phyloP scores from a whole-genome alignment of 2,888 invertebrate genomes.

The Rugalucina vietnamica region DNA sequence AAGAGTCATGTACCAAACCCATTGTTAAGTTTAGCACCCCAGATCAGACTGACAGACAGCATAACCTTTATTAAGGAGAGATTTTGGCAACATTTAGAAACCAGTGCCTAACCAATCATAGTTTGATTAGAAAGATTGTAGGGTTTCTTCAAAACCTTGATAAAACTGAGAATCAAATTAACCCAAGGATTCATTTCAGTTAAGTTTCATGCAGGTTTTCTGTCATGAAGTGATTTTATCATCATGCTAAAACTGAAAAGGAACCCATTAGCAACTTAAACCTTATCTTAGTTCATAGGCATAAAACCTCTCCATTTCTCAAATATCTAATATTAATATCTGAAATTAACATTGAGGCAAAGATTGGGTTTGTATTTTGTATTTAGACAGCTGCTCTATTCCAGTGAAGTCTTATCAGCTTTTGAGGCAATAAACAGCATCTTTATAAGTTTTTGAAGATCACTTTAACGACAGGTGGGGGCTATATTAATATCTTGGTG shows the following conservation, averaged over 20 bases:
- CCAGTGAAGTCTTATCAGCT: background rate
- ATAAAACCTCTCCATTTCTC: background rate
- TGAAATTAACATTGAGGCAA: background rate
- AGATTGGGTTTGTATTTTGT: background rate
- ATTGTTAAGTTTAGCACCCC: no score
- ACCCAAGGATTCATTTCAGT: no score
- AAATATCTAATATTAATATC: conserved; percentile 9
- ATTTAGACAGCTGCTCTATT: conserved; percentile 5
- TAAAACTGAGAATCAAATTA: no score
- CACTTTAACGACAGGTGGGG: background rate
- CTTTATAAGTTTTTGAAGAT: background rate
- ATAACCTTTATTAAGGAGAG: no score
- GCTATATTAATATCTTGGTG: conserved; percentile 10
- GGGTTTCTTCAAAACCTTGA: no score
- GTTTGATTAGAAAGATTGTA: no score
- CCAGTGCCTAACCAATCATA: no score
- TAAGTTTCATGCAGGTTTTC: background rate
- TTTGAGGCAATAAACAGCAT: background rate
- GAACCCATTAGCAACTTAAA: background rate
- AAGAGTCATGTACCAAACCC: no score
- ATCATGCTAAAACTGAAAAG: background rate
- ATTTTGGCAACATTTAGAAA: no score
- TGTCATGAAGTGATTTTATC: background rate
- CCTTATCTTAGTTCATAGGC: background rate
- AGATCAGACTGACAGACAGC: no score